Base-by-base conservation (phyloP, 2,888 invertebrate genomes). In the Erpobdella octoculata region DNA sequence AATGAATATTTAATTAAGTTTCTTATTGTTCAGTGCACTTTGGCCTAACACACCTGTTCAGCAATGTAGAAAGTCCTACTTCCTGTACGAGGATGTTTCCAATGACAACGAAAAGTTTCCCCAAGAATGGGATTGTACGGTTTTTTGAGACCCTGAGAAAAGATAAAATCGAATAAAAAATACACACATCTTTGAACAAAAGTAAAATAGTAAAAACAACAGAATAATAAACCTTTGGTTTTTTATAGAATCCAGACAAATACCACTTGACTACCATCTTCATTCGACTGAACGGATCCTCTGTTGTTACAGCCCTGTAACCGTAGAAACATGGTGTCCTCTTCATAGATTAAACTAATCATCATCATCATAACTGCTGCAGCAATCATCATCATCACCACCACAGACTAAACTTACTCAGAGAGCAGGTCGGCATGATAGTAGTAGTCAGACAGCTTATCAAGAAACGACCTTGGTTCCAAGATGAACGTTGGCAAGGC, bases 61-160 rank as follows among this genome's bases (percentile, higher is more conserved):
- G 94, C 90, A 33, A 95, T 86, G 80, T 94, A 95, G 80, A 90
- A 94, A 0, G 95, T 95, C 74, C 91, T 88, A 25, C 90, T 90
- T 67, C 90, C 89, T 70, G 89, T 88, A 36, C 83, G 80, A 0
- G 87, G 86, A 83, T 94, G 92, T 75, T 88, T 86, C 94, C 94
- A 95, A 82, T 89, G 92, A 79, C 94, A 94, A 0, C 94, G 87
- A 84, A 92, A 94, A 0, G 89, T 89, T 85, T 94, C 94, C 0
- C 94, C 94, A 65, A 95, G 86, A 70, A 94, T 91, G 0, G 94
- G 94, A 86, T 95, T 95, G 82, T 94, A 95, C 0, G 94, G 94
- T 82, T 95, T 95, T 83, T 94, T 95, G 64, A 94, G 86, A 3
- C 94, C 94, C 83, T 83, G 76, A 35, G n/a, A 21, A 58, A 6